Evolutionary conservation across 1,140 invertebrate genomes (phyloP).

Genomic region (Archegozetes longisetosus): DNA sequence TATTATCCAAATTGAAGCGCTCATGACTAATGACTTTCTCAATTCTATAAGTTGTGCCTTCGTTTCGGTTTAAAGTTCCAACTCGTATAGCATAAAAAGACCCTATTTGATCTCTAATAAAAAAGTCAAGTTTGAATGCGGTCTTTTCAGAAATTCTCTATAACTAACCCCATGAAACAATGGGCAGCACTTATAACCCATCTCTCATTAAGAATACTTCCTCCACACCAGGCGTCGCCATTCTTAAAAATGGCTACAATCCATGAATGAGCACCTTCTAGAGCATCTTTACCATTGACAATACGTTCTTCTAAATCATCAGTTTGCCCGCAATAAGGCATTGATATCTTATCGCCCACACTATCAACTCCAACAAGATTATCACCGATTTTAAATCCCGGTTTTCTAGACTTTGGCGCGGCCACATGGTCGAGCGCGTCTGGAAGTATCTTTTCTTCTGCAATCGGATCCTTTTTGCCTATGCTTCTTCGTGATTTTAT

Average conservation of each 20-base stretch:
- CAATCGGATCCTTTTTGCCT: no score
- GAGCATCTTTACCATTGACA: background rate
- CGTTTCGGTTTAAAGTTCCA: background rate
- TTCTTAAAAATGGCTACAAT: background rate
- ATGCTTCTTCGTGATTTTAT: no score
- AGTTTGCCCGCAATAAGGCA: background rate
- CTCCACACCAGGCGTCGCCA: background rate
- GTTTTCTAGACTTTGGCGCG: no score
- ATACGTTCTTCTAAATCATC: background rate
- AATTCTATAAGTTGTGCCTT: background rate
- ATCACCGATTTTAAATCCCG: no score
- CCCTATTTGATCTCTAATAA: no score
- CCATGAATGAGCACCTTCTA: background rate
- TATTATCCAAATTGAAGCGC: background rate
- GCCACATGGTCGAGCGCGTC: no score
- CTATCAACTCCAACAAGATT: no score
- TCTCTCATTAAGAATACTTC: background rate
- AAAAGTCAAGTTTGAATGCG: no score
- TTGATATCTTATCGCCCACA: slow-evolving; percentile 10
- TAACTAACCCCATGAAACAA: background rate
- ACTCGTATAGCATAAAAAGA: background rate
- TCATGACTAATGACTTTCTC: background rate
- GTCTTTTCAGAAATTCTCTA: no score
- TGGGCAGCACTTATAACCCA: slow-evolving; percentile 9
- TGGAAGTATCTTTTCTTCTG: no score